Evolutionary conservation across 2,888 invertebrate species (phyloP).

Genomic region (Agrenia bidenticulata): DNA sequence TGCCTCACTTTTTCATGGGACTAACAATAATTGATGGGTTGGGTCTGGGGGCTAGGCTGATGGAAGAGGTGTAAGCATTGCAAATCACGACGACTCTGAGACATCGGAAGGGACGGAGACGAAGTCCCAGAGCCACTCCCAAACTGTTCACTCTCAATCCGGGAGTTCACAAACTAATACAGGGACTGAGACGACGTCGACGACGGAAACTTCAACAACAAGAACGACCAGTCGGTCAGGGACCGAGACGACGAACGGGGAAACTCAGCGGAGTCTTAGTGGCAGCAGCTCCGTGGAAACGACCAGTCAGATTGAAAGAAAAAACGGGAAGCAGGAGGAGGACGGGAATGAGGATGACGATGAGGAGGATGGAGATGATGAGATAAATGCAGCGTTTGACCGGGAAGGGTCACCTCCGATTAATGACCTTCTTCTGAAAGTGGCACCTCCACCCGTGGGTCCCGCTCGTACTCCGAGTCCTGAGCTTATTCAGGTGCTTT

Average conservation of each 20-base stretch:
- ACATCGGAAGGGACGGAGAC: slow-evolving; percentile 51
- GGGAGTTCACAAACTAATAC: slow-evolving; percentile 41
- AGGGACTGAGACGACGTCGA: slow-evolving; percentile 39
- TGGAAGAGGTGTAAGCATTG: slow-evolving; percentile 41
- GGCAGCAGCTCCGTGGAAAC: slow-evolving; percentile 24
- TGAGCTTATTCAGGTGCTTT: slow-evolving; percentile 58
- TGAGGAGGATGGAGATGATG: slow-evolving; percentile 29
- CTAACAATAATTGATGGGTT: background rate
- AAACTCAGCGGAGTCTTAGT: slow-evolving; percentile 28
- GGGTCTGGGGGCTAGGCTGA: slow-evolving; percentile 11
- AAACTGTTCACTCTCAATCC: slow-evolving; percentile 41
- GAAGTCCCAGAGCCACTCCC: slow-evolving; percentile 38
- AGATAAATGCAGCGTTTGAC: slow-evolving; percentile 30
- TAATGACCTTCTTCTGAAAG: slow-evolving; percentile 47
- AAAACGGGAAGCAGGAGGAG: slow-evolving; percentile 27
- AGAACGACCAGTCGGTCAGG: slow-evolving; percentile 33
- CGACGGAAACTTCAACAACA: slow-evolving; percentile 33
- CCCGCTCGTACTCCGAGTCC: slow-evolving; percentile 57
- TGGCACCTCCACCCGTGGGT: slow-evolving; percentile 54
- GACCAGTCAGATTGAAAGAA: slow-evolving; percentile 26
- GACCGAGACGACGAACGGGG: slow-evolving; percentile 38
- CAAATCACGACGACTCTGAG: slow-evolving; percentile 50
- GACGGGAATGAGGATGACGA: slow-evolving; percentile 25
- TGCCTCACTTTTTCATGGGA: background rate
- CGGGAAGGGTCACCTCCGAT: slow-evolving; percentile 25